Conservation (phyloP, 2,797 vertebrate species). For the Cryptoblepharus egeriae region DNA sequence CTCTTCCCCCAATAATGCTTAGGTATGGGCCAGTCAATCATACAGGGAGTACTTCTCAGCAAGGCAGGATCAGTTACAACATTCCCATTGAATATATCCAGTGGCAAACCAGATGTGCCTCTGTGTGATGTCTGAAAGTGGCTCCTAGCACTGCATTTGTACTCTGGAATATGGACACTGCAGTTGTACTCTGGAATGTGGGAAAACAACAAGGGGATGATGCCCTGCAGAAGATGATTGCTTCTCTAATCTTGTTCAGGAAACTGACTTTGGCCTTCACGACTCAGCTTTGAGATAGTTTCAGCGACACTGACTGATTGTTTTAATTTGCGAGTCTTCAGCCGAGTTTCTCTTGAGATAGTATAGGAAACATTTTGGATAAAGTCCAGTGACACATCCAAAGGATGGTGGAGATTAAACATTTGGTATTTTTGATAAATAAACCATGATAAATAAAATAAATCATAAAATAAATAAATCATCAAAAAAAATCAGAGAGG, state of each 20-base stretch:
- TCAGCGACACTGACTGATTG: no score
- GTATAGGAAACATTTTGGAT: slow-evolving; percentile 16
- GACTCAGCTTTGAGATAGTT: no score
- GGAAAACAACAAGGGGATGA: neutral
- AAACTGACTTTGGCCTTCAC: slow-evolving; percentile 11
- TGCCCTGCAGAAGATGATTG: neutral
- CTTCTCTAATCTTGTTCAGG: neutral
- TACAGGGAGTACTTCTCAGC: no score
- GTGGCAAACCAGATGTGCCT: neutral
- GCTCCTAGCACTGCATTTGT: neutral
- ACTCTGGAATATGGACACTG: no score
- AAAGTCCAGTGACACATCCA: slow-evolving; percentile 21
- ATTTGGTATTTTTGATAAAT: neutral
- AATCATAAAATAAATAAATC: no score
- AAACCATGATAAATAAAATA: accelerated
- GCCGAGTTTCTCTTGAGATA: slow-evolving; percentile 13
- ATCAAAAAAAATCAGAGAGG: slow-evolving; percentile 19
- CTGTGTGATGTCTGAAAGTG: neutral
- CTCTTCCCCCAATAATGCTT: no score
- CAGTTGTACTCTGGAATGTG: no score
- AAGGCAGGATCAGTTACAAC: neutral
- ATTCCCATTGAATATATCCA: neutral
- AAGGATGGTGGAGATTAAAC: slow-evolving; percentile 21
- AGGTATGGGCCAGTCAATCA: no score
- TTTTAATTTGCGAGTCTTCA: neutral